Evolutionary conservation across 2,888 invertebrate genomes (phyloP).

Genomic region (Sarcophaga carnaria): DNA sequence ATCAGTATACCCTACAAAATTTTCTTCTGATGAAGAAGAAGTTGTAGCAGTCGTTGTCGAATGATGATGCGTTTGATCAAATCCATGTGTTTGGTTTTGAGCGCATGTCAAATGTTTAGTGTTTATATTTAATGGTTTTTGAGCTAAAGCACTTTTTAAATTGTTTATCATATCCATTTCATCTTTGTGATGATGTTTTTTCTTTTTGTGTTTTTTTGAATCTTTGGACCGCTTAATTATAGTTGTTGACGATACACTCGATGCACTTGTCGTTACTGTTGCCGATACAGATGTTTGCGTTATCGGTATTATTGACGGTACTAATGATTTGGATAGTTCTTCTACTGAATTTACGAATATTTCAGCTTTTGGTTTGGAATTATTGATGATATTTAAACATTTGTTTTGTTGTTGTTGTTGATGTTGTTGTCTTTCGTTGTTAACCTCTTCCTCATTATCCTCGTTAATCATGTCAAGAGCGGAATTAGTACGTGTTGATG

Average conservation of each 20-base stretch:
- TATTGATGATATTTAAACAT: background rate
- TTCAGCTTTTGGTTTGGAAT: background rate
- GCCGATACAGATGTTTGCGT: background rate
- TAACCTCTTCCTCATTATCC: constrained; percentile 86
- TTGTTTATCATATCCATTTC: constrained; percentile 81
- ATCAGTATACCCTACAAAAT: constrained; percentile 45
- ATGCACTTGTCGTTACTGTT: background rate
- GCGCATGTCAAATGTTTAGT: too few species aligned
- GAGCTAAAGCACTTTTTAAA: constrained; percentile 77
- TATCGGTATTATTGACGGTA: constrained; percentile 13
- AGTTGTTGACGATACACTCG: background rate
- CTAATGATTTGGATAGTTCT: constrained; percentile 59
- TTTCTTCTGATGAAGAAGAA: constrained; percentile 56
- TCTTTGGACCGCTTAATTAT: constrained; percentile 70
- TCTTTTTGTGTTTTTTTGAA: constrained; percentile 77
- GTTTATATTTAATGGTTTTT: constrained; percentile 29
- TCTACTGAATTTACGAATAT: background rate
- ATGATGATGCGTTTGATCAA: background rate
- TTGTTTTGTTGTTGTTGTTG: constrained; percentile 5
- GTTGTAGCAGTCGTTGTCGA: background rate
- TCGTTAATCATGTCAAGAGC: constrained; percentile 94
- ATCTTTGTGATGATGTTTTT: constrained; percentile 78
- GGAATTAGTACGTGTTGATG: constrained; percentile 85
- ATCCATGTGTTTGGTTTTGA: background rate
- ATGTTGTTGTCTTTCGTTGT: constrained; percentile 23